Conservation (phyloP, 2,888 invertebrate species). For the Labia minor region DNA sequence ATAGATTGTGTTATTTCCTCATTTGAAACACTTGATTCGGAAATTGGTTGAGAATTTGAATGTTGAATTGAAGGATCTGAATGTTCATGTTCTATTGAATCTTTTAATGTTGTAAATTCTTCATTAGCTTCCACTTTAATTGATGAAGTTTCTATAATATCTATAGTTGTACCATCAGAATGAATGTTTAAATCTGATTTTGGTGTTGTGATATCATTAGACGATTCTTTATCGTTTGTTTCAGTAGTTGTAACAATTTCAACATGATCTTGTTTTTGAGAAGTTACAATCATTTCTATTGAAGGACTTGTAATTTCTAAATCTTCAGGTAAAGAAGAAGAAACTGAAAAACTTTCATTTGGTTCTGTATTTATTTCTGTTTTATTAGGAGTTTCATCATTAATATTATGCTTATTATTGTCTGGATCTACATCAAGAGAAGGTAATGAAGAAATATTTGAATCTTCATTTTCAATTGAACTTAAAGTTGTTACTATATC, state of each 20-base stretch:
- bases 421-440: too few relatives aligned
- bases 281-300: background rate
- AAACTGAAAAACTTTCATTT: slow-evolving; percentile 23
- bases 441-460: too few relatives aligned
- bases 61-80: slow-evolving; percentile 13
- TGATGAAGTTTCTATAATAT: background rate
- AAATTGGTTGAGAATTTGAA: too few relatives aligned
- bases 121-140: background rate
- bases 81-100: background rate
- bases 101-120: background rate
- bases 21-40: too few relatives aligned
- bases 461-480: background rate
- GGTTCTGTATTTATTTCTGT: slow-evolving; percentile 23
- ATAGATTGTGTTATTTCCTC: too few relatives aligned
- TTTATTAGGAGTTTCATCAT: slow-evolving; percentile 22
- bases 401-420: too few relatives aligned
- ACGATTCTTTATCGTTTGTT: slow-evolving; percentile 18
- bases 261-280: slow-evolving; percentile 19
- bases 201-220: slow-evolving; percentile 17
- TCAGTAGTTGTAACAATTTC: slow-evolving; percentile 19
- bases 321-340: slow-evolving; percentile 19
- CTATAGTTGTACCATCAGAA: background rate
- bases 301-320: background rate
- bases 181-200: slow-evolving; percentile 26
- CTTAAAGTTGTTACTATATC: background rate